phyloP scores from a whole-genome alignment of 2,113 vertebrate genomes.

The Solea solea region DNA sequence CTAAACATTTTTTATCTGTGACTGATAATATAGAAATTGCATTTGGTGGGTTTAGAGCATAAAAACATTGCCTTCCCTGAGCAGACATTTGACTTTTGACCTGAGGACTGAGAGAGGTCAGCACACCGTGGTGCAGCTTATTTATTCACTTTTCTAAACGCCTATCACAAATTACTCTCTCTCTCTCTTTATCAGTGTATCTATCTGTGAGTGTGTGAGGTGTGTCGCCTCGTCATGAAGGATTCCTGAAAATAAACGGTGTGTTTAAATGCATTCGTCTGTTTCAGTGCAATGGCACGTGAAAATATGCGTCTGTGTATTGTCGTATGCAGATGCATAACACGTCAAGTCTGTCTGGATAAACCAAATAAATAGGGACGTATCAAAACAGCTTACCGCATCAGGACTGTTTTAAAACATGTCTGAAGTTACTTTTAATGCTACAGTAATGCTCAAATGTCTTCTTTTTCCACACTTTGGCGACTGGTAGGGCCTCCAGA shows the following conservation, averaged over 20 bases:
- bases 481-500: too few relatives aligned
- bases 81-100: slow-evolving; percentile 56
- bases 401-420: too few relatives aligned
- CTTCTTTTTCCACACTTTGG: too few relatives aligned
- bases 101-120: slow-evolving; percentile 44
- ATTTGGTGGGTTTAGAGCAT: slow-evolving; percentile 3
- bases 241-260: slow-evolving; percentile 24
- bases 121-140: slow-evolving; percentile 16
- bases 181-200: background rate
- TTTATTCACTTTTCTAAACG: slow-evolving; percentile 59
- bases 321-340: too few relatives aligned
- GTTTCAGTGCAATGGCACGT: too few relatives aligned
- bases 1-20: background rate
- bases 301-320: too few relatives aligned
- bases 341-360: too few relatives aligned
- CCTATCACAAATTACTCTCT: slow-evolving; percentile 38
- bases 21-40: background rate
- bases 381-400: too few relatives aligned
- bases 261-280: background rate
- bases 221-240: slow-evolving; percentile 34
- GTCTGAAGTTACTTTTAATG: too few relatives aligned
- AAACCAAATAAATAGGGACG: too few relatives aligned
- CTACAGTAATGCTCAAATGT: too few relatives aligned
- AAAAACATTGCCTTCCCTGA: slow-evolving; percentile 32
- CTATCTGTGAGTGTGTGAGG: background rate